Conservation (phyloP, 2,888 invertebrate genomes). For the Allolobophora icterica region DNA sequence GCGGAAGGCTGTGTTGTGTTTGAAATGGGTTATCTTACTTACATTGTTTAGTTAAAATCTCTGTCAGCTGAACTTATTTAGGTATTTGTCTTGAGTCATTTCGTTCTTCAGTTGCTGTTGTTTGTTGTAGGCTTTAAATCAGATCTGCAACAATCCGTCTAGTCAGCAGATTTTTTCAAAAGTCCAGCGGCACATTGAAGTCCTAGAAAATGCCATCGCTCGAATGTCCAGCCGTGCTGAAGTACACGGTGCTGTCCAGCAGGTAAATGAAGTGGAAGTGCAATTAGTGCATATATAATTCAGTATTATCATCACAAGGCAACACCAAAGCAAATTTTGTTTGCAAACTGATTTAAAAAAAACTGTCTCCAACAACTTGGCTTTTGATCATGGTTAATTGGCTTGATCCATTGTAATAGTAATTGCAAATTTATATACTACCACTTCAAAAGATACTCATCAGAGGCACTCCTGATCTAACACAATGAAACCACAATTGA, state of each 20-base stretch:
- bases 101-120: neutral
- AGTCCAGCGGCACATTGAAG: conserved; percentile 68
- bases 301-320: neutral
- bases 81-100: neutral
- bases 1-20: neutral
- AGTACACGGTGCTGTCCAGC: conserved; percentile 71
- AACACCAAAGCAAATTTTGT: neutral
- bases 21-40: neutral
- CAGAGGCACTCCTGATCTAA: no score
- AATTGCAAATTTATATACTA: no score
- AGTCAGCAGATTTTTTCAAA: conserved; percentile 68
- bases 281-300: neutral
- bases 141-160: conserved; percentile 51
- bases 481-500: no score
- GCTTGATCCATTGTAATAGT: neutral
- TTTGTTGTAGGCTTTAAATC: conserved; percentile 23
- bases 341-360: neutral
- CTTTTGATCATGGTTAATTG: neutral
- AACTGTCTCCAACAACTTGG: neutral
- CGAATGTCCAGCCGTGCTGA: conserved; percentile 67
- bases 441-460: no score
- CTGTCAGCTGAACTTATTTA: neutral
- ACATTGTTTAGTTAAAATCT: neutral
- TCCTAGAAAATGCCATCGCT: conserved; percentile 65
- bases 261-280: conserved; percentile 54